phyloP scores from a whole-genome alignment of 2,888 invertebrate species.

The Apodemia hepburni region DNA sequence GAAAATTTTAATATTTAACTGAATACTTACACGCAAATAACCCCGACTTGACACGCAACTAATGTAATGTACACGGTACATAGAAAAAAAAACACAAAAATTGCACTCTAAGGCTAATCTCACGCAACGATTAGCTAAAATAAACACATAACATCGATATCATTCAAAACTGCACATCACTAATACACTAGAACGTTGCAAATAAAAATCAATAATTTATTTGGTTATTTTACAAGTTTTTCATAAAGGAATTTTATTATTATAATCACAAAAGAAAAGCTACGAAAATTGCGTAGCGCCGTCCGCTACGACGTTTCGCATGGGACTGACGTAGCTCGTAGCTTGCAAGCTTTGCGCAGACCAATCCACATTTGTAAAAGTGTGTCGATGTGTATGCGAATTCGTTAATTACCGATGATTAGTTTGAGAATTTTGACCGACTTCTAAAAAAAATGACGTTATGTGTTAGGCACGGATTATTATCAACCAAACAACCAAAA shows the following conservation, averaged over 20 bases:
- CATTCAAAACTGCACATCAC: conserved; percentile 7
- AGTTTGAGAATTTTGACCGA: neutral
- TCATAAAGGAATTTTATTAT: conserved; percentile 45
- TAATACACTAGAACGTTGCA: neutral
- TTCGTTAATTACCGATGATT: conserved; percentile 6
- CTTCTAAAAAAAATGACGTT: neutral
- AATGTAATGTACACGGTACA: neutral
- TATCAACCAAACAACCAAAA: neutral
- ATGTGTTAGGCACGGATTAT: neutral
- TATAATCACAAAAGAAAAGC: conserved; percentile 39
- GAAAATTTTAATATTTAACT: neutral
- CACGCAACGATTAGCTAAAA: conserved; percentile 9
- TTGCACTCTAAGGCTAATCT: conserved; percentile 12
- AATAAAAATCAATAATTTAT: conserved; percentile 3
- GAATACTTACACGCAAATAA: conserved; percentile 10
- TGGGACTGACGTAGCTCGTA: conserved; percentile 59
- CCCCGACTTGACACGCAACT: neutral
- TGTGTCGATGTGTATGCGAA: conserved; percentile 11
- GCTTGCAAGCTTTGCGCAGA: conserved; percentile 49
- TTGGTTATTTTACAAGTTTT: conserved; percentile 36
- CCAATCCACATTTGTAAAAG: conserved; percentile 21
- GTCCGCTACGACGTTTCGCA: conserved; percentile 42
- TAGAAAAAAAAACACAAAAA: conserved; percentile 3
- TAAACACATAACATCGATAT: conserved; percentile 9
- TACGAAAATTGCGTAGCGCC: conserved; percentile 39